Evolutionary conservation across 2,113 vertebrate species (phyloP).

Genomic region (Nematolebias whitei): DNA sequence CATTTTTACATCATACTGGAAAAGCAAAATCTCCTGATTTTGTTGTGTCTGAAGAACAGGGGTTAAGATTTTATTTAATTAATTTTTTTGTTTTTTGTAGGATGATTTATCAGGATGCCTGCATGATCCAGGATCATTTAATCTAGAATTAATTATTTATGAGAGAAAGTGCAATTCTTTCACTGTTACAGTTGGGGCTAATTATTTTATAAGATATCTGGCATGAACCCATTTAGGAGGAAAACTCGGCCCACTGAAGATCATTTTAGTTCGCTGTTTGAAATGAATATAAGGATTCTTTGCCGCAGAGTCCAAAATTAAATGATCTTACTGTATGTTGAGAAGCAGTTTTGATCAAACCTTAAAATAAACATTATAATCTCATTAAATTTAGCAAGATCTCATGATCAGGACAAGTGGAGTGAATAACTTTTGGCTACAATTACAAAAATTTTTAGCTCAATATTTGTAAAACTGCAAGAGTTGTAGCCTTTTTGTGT

Average conservation of each 20-base stretch:
- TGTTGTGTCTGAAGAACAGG: not conserved
- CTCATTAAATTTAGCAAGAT: no score
- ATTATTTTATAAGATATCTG: slow-evolving; percentile 42
- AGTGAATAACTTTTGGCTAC: no score
- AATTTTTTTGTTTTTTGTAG: not conserved
- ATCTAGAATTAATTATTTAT: slow-evolving; percentile 7
- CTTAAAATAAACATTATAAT: no score
- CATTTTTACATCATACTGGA: not conserved
- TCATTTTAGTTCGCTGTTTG: slow-evolving; percentile 18
- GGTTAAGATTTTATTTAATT: no score
- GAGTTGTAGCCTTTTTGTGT: no score
- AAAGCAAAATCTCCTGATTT: not conserved
- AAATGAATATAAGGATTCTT: slow-evolving; percentile 3
- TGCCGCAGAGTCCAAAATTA: no score
- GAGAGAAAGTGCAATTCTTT: slow-evolving; percentile 16
- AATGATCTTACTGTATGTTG: no score
- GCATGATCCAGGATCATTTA: slow-evolving; percentile 15
- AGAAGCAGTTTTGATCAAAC: no score
- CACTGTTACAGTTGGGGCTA: slow-evolving; percentile 22
- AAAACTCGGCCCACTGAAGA: not conserved
- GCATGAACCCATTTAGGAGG: slow-evolving; percentile 35
- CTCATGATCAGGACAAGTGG: no score
- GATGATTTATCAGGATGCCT: slow-evolving; percentile 13
- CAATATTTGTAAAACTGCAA: no score
- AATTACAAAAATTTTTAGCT: no score